A percentile compares a stretch with the other conserved stretches of the same genome.
Evolutionary conservation across 2,113 vertebrate species (phyloP).

Genomic region (Megaptera novaeangliae): DNA sequence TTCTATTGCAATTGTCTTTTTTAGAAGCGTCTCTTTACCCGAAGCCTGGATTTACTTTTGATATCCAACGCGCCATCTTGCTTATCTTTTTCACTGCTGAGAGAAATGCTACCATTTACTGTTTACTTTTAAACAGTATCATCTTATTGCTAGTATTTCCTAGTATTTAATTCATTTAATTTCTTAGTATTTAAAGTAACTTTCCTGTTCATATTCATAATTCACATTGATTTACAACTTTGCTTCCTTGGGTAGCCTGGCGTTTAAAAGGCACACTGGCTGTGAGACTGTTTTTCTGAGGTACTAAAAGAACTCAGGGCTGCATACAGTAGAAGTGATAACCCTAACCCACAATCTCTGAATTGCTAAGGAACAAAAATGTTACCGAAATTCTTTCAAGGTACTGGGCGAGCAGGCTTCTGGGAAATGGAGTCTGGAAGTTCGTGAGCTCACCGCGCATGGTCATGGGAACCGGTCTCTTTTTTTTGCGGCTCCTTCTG

Average conservation of each 20-base stretch:
- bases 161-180: background rate
- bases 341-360: background rate
- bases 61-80: background rate
- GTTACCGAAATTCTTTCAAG: background rate
- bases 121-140: background rate
- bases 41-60: background rate
- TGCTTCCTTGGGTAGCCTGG: background rate
- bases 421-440: background rate
- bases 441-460: fast-evolving
- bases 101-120: background rate
- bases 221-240: background rate
- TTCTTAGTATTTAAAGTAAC: background rate
- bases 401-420: no score
- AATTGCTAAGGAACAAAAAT: no score
- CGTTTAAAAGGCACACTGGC: background rate
- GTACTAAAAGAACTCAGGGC: background rate
- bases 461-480: fast-evolving
- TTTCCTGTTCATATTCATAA: background rate
- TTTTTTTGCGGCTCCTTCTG: background rate
- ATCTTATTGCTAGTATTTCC: background rate
- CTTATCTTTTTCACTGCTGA: background rate
- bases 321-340: no score
- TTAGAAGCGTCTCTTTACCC: background rate
- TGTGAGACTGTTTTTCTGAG: background rate
- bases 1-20: background rate